Conservation (phyloP, 30 jellyfish, hydroid and myxozoan genomes). For the Chironex yamaguchii region DNA sequence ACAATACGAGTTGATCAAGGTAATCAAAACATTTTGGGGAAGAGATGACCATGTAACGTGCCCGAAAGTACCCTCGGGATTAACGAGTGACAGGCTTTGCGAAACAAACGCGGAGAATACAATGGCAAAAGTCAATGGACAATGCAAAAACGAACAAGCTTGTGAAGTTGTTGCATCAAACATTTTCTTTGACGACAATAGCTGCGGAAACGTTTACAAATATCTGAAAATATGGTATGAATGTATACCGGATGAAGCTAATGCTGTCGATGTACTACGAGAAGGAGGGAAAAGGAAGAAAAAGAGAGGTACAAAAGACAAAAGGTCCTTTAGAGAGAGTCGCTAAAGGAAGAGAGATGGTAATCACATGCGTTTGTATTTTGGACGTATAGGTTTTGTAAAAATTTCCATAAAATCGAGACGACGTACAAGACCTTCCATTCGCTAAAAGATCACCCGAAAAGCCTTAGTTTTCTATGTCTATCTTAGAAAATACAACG, state of each 20-base stretch:
- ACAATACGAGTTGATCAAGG: conserved; percentile 94
- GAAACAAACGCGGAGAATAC: conserved; percentile 96
- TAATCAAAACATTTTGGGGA: conserved; percentile 96
- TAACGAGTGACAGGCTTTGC: conserved; percentile 91
- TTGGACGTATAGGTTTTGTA: too few species aligned
- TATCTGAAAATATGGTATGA: conserved; percentile 97
- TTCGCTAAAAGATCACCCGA: too few species aligned
- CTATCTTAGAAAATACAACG: too few species aligned
- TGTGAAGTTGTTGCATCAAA: conserved; percentile 99
- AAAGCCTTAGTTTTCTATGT: too few species aligned
- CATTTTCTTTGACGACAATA: conserved; percentile 98
- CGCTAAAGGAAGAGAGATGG: conserved; percentile 67
- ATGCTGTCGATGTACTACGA: conserved; percentile 96
- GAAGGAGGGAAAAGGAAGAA: conserved; percentile 97
- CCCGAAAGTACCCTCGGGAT: conserved; percentile 97
- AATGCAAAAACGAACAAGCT: conserved; percentile 98
- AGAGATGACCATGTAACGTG: conserved; percentile 98
- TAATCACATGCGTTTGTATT: too few species aligned
- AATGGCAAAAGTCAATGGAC: conserved; percentile 88
- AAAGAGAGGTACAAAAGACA: conserved; percentile 97
- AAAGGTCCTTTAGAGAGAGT: conserved; percentile 98
- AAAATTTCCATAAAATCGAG: too few species aligned
- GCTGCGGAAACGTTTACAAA: conserved; percentile 99
- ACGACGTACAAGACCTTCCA: too few species aligned
- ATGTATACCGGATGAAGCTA: conserved; percentile 97